Base-by-base conservation (phyloP, 2,797 vertebrate genomes). In the Pelodytes ibericus region DNA sequence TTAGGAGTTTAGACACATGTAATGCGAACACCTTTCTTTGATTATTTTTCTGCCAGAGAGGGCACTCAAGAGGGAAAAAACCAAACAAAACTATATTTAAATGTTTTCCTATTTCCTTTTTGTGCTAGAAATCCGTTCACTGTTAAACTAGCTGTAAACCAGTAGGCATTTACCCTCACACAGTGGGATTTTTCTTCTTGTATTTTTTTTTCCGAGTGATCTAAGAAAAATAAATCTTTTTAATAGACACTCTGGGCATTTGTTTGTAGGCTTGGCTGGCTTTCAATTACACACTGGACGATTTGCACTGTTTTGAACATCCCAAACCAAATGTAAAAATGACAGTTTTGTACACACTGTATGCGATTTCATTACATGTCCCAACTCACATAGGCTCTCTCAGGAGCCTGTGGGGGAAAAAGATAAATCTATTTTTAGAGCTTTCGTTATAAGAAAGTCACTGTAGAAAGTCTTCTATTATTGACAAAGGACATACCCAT, bases 201-300 rank as follows among this genome's bases (percentile, higher is more conserved):
- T 29, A 27, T 27, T 59, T 72, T 27, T 15, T 66, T 68, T 47
- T 66, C 31, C 61, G 47, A 60, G 24, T 64, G 69, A 72, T 72
- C 39, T 66, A 60, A 67, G 63, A 15, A 67, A 72, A 72, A 78
- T 72, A 73, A 78, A 78, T 78, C 76, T 53, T 61, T 78, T 72
- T 72, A 72, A 78, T 68, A 73, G 70, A 62, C 30, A 72, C 57
- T 78, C 70, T 78, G 76, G 70, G 70, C 63, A 33, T 72, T 78
- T 68, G 63, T 73, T 78, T 58, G 76, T 68, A 61, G 70, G 70
- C 76, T 41, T 72, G 76, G 65, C 63, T 72, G 63, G 44, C 70
- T 78, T 78, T 78, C 70, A 78, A 78, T 78, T 78, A 78, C 75
- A 78, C 76, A 78, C 70, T 78, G 63, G 76, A 36, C 63, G 63